Percentiles rank a stretch among this genome's conserved stretches.
Conservation (phyloP, 2,888 invertebrate genomes). For the Melipona bicolor region DNA sequence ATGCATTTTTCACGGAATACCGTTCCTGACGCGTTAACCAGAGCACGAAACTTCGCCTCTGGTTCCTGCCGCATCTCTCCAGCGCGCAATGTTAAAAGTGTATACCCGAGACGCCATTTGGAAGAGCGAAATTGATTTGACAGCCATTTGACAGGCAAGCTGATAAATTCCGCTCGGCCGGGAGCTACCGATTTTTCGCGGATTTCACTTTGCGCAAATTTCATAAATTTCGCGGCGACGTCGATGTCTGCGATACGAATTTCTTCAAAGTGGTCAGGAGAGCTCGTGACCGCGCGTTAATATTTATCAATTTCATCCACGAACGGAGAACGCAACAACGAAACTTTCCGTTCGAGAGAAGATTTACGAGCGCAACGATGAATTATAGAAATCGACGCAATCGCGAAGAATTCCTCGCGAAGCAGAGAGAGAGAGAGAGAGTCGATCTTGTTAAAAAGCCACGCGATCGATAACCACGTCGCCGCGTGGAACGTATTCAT, state of each 20-base stretch:
- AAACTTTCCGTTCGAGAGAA: too few species aligned
- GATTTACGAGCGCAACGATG: neutral
- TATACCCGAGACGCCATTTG: neutral
- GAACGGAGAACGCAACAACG: too few species aligned
- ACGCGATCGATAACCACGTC: slow-evolving; percentile 5
- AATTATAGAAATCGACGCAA: neutral
- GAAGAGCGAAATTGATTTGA: neutral
- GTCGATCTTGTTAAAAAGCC: neutral
- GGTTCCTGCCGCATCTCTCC: neutral
- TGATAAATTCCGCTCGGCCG: slow-evolving; percentile 5
- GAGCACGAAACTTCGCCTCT: neutral
- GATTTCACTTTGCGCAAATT: slow-evolving; percentile 15
- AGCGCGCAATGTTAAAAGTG: neutral
- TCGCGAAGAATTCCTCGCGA: neutral
- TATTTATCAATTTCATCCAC: neutral
- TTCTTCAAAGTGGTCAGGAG: neutral
- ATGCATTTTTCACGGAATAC: slow-evolving; percentile 10
- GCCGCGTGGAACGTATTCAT: slow-evolving; percentile 2
- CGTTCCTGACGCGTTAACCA: slow-evolving; percentile 15
- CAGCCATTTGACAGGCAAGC: neutral
- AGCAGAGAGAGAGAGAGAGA: neutral
- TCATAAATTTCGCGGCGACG: slow-evolving; percentile 13
- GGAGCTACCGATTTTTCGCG: slow-evolving; percentile 21
- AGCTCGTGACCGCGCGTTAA: neutral
- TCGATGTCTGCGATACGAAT: neutral